These are phyloP conservation scores for Anabas testudineus DNA, from an alignment of 2,797 vertebrate genomes.

Conservation along the genomic window DNA sequence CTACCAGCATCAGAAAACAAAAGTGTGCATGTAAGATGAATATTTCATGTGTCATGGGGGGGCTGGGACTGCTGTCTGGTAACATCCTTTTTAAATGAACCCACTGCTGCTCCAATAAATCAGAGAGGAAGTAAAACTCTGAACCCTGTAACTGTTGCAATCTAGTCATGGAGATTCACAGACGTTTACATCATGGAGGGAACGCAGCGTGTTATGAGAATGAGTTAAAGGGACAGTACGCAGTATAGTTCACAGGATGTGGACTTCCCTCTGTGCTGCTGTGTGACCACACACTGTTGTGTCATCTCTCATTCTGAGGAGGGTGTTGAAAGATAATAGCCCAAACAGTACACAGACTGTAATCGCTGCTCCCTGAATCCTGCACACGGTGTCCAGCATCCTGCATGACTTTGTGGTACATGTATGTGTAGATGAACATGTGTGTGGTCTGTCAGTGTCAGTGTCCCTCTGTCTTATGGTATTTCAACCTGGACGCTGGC, in stretches of 20 bases:
- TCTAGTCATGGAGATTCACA: constrained; percentile 26
- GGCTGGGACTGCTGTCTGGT: too few species aligned
- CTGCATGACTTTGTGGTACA: constrained; percentile 1
- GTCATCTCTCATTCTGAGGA: neutral
- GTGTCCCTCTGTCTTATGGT: constrained; percentile 41
- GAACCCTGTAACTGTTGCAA: neutral
- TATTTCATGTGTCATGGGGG: too few species aligned
- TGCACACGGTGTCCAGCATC: neutral
- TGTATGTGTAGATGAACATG: constrained; percentile 3
- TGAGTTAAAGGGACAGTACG: constrained; percentile 20
- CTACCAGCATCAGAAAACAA: too few species aligned
- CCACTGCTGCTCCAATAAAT: neutral
- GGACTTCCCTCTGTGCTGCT: constrained; percentile 17
- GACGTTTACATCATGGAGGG: constrained; percentile 6
- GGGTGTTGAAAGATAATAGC: neutral
- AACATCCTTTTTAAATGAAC: neutral
- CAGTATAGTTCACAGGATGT: constrained; percentile 61
- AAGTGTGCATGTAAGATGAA: too few species aligned
- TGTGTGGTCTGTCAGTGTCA: constrained; percentile 33
- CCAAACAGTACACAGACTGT: neutral
- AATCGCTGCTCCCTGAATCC: neutral
- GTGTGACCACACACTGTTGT: constrained; percentile 2
- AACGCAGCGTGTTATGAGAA: neutral
- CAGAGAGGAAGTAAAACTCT: constrained; percentile 43
- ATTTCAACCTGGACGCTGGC: constrained; percentile 58